Base-by-base conservation (phyloP, 2,797 vertebrate genomes). In the Tragopan temminckii region DNA sequence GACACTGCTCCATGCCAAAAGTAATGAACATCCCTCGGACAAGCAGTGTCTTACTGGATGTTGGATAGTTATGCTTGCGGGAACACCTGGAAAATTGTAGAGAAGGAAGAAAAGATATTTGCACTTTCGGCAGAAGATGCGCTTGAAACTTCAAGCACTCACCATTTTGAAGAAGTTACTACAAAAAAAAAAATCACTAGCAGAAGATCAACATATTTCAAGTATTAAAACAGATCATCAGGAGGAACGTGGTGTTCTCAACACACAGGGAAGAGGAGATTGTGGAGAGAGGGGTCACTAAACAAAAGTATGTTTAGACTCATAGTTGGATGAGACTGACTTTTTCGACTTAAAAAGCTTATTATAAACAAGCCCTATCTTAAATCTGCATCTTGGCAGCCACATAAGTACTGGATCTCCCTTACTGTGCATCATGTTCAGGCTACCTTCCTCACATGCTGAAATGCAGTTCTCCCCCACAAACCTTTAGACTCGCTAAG, bases 1-100 rank as follows among this genome's bases (percentile, higher is more conserved):
- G 98, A n/a, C 98, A 98, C 96, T 99, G 98, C 91, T 99, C 98
- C 99, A 99, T 99, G 43, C 99, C 99, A 31, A 99, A 99, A 0
- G 99, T 99, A 19, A 97, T 97, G 86, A 99, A 99, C 99, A 99
- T 99, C 25, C 98, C 97, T 31, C 98, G 98, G 83, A 99, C 97
- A 18, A 99, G 98, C 76, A 99, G 97, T 0, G 99, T 99, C 38
- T 98, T 98, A 90, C 99, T 99, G 4, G 98, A 97, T 1, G 97
- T 90, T 27, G 99, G 99, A 79, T 99, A 98, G 42, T 97, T 97
- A 27, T 99, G 99, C 94, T 98, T 99, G 72, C 99, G 98, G 80
- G 99, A 99, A 96, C 99, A 99, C 90, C 99, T 99, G 96, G 13
- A 66, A 16, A 57, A 69, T 59, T 4, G 31, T 0, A 35, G 40